phyloP scores from a whole-genome alignment of 2,113 vertebrate genomes.

The Ptyas mucosa region DNA sequence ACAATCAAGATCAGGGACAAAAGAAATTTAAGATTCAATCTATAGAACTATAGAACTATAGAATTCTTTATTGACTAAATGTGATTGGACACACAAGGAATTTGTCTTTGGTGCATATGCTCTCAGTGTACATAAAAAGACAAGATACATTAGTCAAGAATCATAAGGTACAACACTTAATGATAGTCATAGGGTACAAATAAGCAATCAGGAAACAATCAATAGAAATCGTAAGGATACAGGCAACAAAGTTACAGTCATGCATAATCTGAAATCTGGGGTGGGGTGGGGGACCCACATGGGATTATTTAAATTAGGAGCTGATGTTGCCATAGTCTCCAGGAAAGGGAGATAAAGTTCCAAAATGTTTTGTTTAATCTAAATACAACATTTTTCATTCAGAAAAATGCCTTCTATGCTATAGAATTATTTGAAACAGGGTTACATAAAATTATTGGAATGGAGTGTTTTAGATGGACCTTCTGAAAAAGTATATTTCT shows the following conservation, averaged over 20 bases:
- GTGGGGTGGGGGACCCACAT: rapidly evolving
- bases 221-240: too few relatives aligned
- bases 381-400: background rate
- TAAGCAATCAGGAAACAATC: too few relatives aligned
- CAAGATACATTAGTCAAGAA: too few relatives aligned
- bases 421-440: background rate
- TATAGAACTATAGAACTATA: too few relatives aligned
- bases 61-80: too few relatives aligned
- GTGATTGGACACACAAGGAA: too few relatives aligned
- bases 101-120: too few relatives aligned
- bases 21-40: background rate
- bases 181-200: too few relatives aligned
- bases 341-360: background rate
- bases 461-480: background rate
- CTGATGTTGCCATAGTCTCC: background rate
- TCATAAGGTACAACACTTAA: too few relatives aligned
- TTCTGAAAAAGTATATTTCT: background rate
- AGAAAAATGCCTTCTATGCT: background rate
- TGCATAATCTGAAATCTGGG: background rate
- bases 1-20: background rate
- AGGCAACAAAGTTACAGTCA: background rate
- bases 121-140: too few relatives aligned
- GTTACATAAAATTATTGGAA: background rate
- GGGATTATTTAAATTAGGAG: background rate
- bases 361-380: background rate